phyloP scores from a whole-genome alignment of 1,140 invertebrate genomes.

The Bombus waltoni region DNA sequence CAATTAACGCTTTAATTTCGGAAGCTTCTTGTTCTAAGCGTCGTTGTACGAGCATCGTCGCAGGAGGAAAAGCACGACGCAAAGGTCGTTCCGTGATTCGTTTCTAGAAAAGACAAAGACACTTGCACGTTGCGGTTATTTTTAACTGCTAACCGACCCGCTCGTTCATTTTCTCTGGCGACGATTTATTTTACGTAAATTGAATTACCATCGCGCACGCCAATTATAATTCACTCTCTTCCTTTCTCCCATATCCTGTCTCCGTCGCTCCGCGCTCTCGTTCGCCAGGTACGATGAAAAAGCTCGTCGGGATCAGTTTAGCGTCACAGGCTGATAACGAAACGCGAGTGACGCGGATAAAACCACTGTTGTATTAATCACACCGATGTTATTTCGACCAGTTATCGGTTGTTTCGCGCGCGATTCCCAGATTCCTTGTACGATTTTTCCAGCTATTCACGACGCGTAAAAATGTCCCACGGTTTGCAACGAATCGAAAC shows the following conservation, averaged over 20 bases:
- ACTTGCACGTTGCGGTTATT: neutral
- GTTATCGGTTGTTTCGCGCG: neutral
- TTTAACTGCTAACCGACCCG: neutral
- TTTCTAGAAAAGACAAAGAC: neutral
- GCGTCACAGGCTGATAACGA: conserved; percentile 30
- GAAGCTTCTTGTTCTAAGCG: neutral
- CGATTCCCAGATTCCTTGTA: neutral
- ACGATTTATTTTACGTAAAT: conserved; percentile 40
- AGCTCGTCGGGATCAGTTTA: conserved; percentile 32
- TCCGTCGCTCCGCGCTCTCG: neutral
- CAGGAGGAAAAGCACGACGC: neutral
- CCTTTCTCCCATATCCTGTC: too few relatives aligned
- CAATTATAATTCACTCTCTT: conserved; percentile 34
- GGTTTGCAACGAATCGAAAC: neutral
- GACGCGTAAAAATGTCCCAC: neutral
- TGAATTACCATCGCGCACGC: conserved; percentile 15
- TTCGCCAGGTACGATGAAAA: neutral
- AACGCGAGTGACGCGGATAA: conserved; percentile 25
- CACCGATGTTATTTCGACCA: neutral
- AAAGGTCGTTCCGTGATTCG: too few relatives aligned
- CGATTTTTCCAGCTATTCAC: neutral
- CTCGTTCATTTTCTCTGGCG: neutral
- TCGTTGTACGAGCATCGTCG: too few relatives aligned
- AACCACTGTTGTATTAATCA: conserved; percentile 25
- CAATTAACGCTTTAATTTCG: neutral